Base-by-base conservation (phyloP, 2,113 vertebrate species). In the Sorex araneus region DNA sequence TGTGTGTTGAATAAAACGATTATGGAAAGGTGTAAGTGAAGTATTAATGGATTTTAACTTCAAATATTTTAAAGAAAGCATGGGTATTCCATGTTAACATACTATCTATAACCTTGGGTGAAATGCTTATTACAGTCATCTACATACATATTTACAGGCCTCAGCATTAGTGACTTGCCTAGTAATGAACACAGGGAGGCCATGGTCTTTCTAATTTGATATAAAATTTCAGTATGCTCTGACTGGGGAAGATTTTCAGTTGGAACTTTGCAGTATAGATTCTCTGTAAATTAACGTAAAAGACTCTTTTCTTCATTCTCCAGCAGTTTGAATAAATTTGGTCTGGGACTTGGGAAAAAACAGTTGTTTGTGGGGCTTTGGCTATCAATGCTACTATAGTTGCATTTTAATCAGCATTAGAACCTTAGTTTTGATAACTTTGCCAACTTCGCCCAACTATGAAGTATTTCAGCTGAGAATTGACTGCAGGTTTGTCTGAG, bases 221-320 rank as follows among this genome's bases (percentile, higher is more conserved):
- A 30, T 91, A 89, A 66, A 57, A 28, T 93, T 85, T 81, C 28
- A 89, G 10, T 75, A 71, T 73, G 74, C 8, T 34, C 69, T 90
- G 47, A 40, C 87, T 89, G 57, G 43, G 67, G 92, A 96, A 70
- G 30, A 76, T 93, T 92, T 32, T 90, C 87, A 77, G 74, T 69
- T 71, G 45, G 13, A 93, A 88, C 7, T 88, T 84, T 43, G 64
- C n/a, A 75, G 8, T 84, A 13, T 77, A 63, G 23, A 81, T 89
- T 86, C 27, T 86, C 11, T 83, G 13, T 94, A 50, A 81, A 57
- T 60, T 60, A 23, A 23, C 5, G 18, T 60, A 60, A 60, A 60
- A 73, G 30, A 3, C 1, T 28, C 16, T 43, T 13, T 71, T 23
- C 50, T 2, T 92, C 45, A 54, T 32, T 18, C 66, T 93, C 27